A percentile compares a stretch with the other conserved stretches of the same genome.
Conservation (phyloP, 2,797 vertebrate species). For the Anabas testudineus region DNA sequence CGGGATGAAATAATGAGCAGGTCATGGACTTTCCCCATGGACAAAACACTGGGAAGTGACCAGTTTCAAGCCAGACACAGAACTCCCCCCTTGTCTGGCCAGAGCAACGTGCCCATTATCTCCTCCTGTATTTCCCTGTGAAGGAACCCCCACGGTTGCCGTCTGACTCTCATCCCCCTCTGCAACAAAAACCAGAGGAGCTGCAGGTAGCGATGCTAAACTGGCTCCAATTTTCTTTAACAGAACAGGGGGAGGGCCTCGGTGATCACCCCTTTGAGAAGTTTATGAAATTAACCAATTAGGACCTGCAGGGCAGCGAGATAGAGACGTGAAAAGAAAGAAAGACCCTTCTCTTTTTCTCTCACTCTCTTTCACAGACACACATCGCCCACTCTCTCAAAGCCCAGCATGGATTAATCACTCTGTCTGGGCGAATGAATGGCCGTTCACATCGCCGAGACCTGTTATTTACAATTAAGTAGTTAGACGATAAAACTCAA, state of each 20-base stretch:
- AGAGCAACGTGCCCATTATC: constrained; percentile 54
- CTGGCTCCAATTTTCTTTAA: constrained; percentile 27
- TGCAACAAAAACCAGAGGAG: constrained; percentile 55
- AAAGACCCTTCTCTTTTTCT: constrained; percentile 64
- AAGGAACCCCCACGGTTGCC: constrained; percentile 47
- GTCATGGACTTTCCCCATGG: constrained; percentile 53
- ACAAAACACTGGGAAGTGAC: constrained; percentile 74
- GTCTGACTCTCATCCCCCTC: constrained; percentile 49
- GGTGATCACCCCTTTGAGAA: constrained; percentile 62
- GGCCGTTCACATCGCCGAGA: constrained; percentile 76
- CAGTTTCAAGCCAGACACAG: constrained; percentile 44
- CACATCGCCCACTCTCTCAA: constrained; percentile 59
- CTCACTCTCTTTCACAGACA: constrained; percentile 38
- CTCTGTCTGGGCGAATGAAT: constrained; percentile 83
- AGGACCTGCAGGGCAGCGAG: constrained; percentile 67
- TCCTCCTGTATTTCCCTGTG: constrained; percentile 45
- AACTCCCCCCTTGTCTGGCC: constrained; percentile 35
- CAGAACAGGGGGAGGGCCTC: constrained; percentile 36
- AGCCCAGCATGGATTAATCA: constrained; percentile 84
- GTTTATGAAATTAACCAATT: constrained; percentile 87
- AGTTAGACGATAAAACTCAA: constrained; percentile 83
- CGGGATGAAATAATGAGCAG: constrained; percentile 60
- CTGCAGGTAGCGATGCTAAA: constrained; percentile 69
- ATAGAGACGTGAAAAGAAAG: constrained; percentile 66
- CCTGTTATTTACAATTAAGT: constrained; percentile 83